Evolutionary conservation across 2,797 vertebrate genomes (phyloP).

Genomic region (Pipistrellus nathusii): DNA sequence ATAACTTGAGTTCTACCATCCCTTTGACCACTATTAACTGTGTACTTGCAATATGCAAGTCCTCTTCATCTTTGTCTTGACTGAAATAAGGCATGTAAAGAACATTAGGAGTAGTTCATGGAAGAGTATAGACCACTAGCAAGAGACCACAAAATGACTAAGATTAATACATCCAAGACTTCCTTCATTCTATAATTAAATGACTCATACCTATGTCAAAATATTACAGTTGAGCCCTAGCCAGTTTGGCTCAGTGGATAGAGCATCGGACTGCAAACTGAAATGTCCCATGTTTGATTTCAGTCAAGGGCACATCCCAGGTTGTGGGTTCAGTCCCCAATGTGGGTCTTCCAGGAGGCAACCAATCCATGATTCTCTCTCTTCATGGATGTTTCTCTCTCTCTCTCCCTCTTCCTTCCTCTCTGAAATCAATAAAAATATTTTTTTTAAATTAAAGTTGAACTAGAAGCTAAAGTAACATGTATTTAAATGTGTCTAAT

Average conservation of each 20-base stretch:
- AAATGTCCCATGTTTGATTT: too few species aligned
- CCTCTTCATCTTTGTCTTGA: background rate
- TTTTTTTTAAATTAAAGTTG: background rate
- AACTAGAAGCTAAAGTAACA: background rate
- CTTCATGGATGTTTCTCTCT: too few species aligned
- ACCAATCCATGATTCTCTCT: too few species aligned
- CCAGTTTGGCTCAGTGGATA: too few species aligned
- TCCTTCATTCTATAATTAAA: slow-evolving; percentile 30
- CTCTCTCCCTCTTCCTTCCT: too few species aligned
- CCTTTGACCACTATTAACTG: background rate
- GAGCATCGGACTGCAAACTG: too few species aligned
- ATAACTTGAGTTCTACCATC: background rate
- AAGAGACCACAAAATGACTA: slow-evolving; percentile 22
- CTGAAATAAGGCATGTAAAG: background rate
- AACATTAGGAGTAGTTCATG: background rate
- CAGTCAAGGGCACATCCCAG: too few species aligned
- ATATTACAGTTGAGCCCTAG: background rate
- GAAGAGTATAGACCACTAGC: background rate
- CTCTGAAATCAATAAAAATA: too few species aligned
- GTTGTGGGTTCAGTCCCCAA: too few species aligned
- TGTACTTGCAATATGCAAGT: background rate
- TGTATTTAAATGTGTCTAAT: background rate
- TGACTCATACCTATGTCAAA: background rate
- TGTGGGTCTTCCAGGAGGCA: too few species aligned
- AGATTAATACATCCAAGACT: background rate